These are phyloP conservation scores for Pedicia rivosa DNA, from an alignment of 2,888 invertebrate species.

Conservation along the genomic window DNA sequence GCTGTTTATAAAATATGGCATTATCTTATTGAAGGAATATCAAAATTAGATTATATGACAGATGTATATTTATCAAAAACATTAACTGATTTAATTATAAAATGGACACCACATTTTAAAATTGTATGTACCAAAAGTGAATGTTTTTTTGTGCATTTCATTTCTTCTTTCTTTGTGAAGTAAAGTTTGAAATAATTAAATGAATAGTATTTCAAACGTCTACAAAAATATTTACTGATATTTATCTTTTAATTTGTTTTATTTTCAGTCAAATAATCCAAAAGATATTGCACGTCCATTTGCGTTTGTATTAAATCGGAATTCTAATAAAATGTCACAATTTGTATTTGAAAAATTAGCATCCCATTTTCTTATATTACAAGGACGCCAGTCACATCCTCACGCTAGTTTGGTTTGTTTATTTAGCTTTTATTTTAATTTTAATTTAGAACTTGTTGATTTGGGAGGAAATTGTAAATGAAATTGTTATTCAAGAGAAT, in stretches of 20 bases:
- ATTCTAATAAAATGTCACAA: slow-evolving; percentile 20
- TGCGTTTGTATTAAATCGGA: slow-evolving; percentile 19
- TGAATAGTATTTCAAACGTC: neutral
- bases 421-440: neutral
- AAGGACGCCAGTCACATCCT: slow-evolving; percentile 23
- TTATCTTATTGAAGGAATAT: slow-evolving; percentile 35
- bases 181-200: no score
- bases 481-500: no score
- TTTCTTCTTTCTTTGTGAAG: no score
- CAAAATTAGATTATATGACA: slow-evolving; percentile 29
- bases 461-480: no score
- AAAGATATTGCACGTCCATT: slow-evolving; percentile 26
- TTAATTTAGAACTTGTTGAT: neutral
- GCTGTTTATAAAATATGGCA: slow-evolving; percentile 36
- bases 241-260: neutral
- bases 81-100: slow-evolving; percentile 32
- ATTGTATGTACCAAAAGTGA: no score
- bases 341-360: slow-evolving; percentile 24
- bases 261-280: slow-evolving; percentile 17
- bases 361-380: slow-evolving; percentile 21
- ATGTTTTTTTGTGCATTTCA: no score
- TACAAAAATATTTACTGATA: neutral
- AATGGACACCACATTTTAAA: slow-evolving; percentile 29
- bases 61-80: slow-evolving; percentile 34
- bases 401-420: slow-evolving; percentile 20